Percentiles rank a stretch among this genome's conserved stretches.
phyloP scores from a whole-genome alignment of 1,140 invertebrate genomes.

The Ditylenchus dipsaci region DNA sequence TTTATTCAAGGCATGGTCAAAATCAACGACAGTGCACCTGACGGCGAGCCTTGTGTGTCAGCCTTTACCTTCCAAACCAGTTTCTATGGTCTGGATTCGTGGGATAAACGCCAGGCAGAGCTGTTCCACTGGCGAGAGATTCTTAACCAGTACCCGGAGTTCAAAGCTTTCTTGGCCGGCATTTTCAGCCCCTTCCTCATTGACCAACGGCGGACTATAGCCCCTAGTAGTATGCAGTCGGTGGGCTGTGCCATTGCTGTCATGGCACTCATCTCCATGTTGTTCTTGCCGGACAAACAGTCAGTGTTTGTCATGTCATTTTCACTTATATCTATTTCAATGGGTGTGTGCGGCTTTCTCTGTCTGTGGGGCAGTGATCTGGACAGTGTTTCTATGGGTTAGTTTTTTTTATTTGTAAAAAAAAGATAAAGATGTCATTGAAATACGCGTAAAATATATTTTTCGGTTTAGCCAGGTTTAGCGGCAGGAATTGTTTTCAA shows the following conservation, averaged over 20 bases:
- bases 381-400: conserved; percentile 51
- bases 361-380: conserved; percentile 55
- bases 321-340: conserved; percentile 56
- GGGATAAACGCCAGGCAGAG: conserved; percentile 57
- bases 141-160: conserved; percentile 54
- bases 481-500: too few relatives aligned
- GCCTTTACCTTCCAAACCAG: conserved; percentile 58
- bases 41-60: conserved; percentile 54
- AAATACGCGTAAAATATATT: too few relatives aligned
- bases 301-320: conserved; percentile 58
- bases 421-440: too few relatives aligned
- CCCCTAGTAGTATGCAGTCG: conserved; percentile 57
- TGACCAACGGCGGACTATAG: conserved; percentile 55
- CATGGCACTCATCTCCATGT: conserved; percentile 55
- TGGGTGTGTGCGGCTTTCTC: conserved; percentile 57
- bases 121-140: conserved; percentile 56
- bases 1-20: conserved; percentile 46
- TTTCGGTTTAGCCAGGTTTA: too few relatives aligned
- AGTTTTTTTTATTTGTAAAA: background rate
- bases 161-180: conserved; percentile 51
- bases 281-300: conserved; percentile 55
- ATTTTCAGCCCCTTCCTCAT: conserved; percentile 56
- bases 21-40: conserved; percentile 43
- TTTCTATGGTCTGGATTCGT: conserved; percentile 56
- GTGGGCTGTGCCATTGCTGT: conserved; percentile 56